These are phyloP conservation scores for Cylloceria caligata DNA, from an alignment of 2,888 invertebrate genomes.

Conservation along the genomic window DNA sequence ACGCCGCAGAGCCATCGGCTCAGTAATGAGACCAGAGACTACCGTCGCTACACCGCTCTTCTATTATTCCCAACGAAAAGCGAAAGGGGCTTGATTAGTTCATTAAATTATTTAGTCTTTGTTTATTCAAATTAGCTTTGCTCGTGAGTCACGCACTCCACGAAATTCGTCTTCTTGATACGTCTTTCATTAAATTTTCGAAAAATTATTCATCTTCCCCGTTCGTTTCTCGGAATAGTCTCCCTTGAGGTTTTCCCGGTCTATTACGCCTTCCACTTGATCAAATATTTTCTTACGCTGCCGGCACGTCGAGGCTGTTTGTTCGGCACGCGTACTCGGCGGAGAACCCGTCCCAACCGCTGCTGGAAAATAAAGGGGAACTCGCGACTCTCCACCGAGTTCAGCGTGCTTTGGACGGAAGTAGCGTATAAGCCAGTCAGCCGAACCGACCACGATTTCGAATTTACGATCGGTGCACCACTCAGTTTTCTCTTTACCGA, in stretches of 20 bases:
- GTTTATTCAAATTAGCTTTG: not conserved
- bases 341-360: not conserved
- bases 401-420: not conserved
- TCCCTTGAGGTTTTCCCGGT: slow-evolving; percentile 6
- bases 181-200: not conserved
- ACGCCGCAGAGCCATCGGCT: not conserved
- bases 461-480: slow-evolving; percentile 36
- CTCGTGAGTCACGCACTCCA: not conserved
- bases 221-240: not conserved
- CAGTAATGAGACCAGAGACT: slow-evolving; percentile 6
- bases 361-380: slow-evolving; percentile 31
- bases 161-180: not conserved
- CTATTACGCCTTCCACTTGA: slow-evolving; percentile 71
- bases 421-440: slow-evolving; percentile 1
- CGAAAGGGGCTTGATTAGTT: slow-evolving; percentile 8
- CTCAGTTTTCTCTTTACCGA: not conserved
- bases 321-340: slow-evolving; percentile 5
- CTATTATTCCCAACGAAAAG: not conserved
- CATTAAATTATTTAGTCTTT: not conserved
- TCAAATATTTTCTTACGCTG: slow-evolving; percentile 74
- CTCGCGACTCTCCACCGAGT: not conserved
- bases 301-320: slow-evolving; percentile 22
- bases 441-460: slow-evolving; percentile 11
- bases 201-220: not conserved
- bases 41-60: not conserved